Evolutionary conservation across 30 jellyfish, hydroid and myxozoan genomes (phyloP).

Genomic region (Chironex yamaguchii): DNA sequence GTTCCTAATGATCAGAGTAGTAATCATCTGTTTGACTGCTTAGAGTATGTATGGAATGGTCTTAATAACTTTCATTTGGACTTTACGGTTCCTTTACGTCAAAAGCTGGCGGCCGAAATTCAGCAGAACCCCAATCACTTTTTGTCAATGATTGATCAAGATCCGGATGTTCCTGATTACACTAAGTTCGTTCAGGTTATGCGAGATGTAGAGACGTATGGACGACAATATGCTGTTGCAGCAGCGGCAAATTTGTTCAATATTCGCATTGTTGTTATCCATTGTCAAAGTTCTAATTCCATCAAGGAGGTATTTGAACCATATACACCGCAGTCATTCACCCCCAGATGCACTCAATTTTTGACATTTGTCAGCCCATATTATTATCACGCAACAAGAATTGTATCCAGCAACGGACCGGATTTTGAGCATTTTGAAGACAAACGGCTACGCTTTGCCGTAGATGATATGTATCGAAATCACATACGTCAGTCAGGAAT

Average conservation of each 20-base stretch:
- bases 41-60: slow-evolving; percentile 43
- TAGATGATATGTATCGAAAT: slow-evolving; percentile 63
- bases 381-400: slow-evolving; percentile 66
- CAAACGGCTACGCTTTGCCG: slow-evolving; percentile 60
- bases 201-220: slow-evolving; percentile 54
- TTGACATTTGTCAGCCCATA: slow-evolving; percentile 63
- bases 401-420: slow-evolving; percentile 16
- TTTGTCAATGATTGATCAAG: slow-evolving; percentile 63
- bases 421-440: slow-evolving; percentile 13
- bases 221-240: slow-evolving; percentile 75
- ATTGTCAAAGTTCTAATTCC: slow-evolving; percentile 51
- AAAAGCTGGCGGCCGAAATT: slow-evolving; percentile 62
- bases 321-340: neutral
- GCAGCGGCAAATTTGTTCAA: slow-evolving; percentile 77
- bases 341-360: slow-evolving; percentile 44
- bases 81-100: slow-evolving; percentile 40
- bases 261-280: slow-evolving; percentile 53
- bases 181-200: slow-evolving; percentile 51
- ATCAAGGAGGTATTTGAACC: slow-evolving; percentile 75
- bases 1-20: slow-evolving; percentile 53
- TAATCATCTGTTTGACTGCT: slow-evolving; percentile 68
- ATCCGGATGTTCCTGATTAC: slow-evolving; percentile 26
- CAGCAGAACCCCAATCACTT: slow-evolving; percentile 74
- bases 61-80: slow-evolving; percentile 52
- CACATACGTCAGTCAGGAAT: slow-evolving; percentile 60